These are phyloP conservation scores for Dolichopus griseipennis DNA, from an alignment of 2,888 invertebrate genomes.

Conservation along the genomic window DNA sequence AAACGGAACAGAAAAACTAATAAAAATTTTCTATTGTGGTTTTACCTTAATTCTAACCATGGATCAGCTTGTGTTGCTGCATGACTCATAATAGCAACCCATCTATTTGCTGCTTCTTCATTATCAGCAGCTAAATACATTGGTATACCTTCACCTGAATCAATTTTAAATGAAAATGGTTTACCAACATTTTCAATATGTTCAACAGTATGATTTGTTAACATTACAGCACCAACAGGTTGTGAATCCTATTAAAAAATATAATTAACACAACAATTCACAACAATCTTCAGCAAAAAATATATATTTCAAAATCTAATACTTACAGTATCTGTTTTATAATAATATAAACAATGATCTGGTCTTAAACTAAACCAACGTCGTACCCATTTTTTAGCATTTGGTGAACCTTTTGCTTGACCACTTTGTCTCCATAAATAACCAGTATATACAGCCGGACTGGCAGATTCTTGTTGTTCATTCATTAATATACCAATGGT, in stretches of 20 bases:
- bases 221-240: constrained; percentile 81
- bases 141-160: constrained; percentile 60
- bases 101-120: constrained; percentile 61
- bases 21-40: not conserved
- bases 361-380: constrained; percentile 86
- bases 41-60: constrained; percentile 54
- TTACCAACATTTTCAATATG: constrained; percentile 46
- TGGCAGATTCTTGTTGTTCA: constrained; percentile 52
- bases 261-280: not conserved
- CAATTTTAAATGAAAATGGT: constrained; percentile 61
- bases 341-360: constrained; percentile 91
- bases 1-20: too few species aligned
- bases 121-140: constrained; percentile 74
- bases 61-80: constrained; percentile 64
- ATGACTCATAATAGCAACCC: constrained; percentile 69
- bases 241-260: constrained; percentile 58
- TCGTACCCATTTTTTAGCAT: constrained; percentile 65
- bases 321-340: constrained; percentile 81
- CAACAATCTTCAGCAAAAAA: too few species aligned
- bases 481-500: constrained; percentile 74
- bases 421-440: constrained; percentile 68
- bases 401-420: constrained; percentile 48
- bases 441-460: constrained; percentile 59
- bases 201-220: constrained; percentile 71
- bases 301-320: not conserved